Evolutionary conservation across 2,888 invertebrate species (phyloP).

Genomic region (Acanthacorydalis orientalis): DNA sequence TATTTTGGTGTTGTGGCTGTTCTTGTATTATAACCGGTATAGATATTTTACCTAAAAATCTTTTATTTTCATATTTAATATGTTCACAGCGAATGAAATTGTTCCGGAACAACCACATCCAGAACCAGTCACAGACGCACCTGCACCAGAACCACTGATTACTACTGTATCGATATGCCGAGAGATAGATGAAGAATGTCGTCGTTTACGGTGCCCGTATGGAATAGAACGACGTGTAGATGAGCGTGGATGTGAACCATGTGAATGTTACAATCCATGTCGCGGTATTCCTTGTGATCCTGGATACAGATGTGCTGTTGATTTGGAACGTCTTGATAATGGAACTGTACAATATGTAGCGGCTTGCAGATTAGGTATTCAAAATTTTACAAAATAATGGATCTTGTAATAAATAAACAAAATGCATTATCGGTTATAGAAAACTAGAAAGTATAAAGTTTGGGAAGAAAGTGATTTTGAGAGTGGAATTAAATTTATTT

Average conservation of each 20-base stretch:
- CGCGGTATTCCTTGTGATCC: conserved; percentile 37
- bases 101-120: too few relatives aligned
- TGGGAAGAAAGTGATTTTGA: too few relatives aligned
- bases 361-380: conserved; percentile 43
- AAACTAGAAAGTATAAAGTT: too few relatives aligned
- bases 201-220: conserved; percentile 47
- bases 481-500: too few relatives aligned
- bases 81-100: too few relatives aligned
- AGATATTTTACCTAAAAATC: too few relatives aligned
- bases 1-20: too few relatives aligned
- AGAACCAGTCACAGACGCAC: too few relatives aligned
- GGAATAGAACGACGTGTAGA: conserved; percentile 48
- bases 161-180: conserved; percentile 31
- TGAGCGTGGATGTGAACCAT: conserved; percentile 47
- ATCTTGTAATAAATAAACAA: neutral
- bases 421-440: neutral
- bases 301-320: conserved; percentile 51
- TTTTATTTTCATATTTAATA: too few relatives aligned
- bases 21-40: too few relatives aligned
- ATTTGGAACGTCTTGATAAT: conserved; percentile 27
- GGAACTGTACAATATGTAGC: conserved; percentile 30
- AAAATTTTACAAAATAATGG: neutral
- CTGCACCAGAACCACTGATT: neutral
- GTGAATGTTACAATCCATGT: conserved; percentile 65
- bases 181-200: conserved; percentile 41